A percentile compares a stretch with the other conserved stretches of the same genome.
Evolutionary conservation across 1,140 invertebrate species (phyloP).

Genomic region (Heterodera schachtii): DNA sequence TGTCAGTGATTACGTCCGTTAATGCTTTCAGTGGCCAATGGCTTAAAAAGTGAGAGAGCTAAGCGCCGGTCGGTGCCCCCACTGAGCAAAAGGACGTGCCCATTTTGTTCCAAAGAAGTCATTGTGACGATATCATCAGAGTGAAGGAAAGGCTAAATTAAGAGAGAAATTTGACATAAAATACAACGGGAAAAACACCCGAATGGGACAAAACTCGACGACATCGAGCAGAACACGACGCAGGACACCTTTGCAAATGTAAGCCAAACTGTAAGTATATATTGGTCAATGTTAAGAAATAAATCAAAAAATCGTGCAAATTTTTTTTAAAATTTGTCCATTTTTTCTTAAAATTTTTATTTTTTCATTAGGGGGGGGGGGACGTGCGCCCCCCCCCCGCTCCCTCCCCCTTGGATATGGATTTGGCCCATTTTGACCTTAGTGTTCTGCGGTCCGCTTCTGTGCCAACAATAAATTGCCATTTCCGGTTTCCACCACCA

Average conservation of each 20-base stretch:
- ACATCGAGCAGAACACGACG: not conserved
- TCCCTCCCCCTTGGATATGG: no score
- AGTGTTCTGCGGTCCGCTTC: not conserved
- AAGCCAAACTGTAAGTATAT: not conserved
- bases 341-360: no score
- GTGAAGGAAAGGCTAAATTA: constrained; percentile 6
- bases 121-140: constrained; percentile 9
- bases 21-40: not conserved
- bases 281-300: no score
- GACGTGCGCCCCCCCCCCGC: no score
- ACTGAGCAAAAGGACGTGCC: not conserved
- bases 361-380: no score
- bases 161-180: not conserved
- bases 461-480: constrained; percentile 11
- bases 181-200: not conserved
- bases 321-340: no score
- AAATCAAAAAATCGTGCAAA: no score
- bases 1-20: not conserved
- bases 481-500: constrained; percentile 8
- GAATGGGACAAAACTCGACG: not conserved
- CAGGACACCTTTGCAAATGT: constrained; percentile 3
- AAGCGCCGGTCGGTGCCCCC: constrained; percentile 1
- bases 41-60: constrained; percentile 3
- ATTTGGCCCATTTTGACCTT: not conserved
- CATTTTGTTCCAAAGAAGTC: not conserved